A percentile compares a stretch with the other conserved stretches of the same genome.
phyloP scores from a whole-genome alignment of 2,113 vertebrate genomes.

The Calyptommatus sinebrachiatus region DNA sequence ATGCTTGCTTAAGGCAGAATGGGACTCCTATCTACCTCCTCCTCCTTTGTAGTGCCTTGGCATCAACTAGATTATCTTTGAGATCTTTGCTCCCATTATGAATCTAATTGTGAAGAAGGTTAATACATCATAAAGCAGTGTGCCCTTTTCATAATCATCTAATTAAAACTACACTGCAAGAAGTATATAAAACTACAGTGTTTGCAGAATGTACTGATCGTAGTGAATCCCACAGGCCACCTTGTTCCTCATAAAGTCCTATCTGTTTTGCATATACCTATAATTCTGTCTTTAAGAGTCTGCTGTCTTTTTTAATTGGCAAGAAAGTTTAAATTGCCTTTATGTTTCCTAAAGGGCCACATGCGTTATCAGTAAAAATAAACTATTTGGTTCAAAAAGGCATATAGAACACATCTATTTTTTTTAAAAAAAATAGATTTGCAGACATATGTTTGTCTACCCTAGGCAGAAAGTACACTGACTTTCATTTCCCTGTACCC shows the following conservation, averaged over 20 bases:
- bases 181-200: constrained; percentile 62
- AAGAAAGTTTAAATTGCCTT: constrained; percentile 53
- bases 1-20: not conserved
- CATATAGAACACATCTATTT: not conserved
- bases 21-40: not conserved
- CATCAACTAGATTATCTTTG: constrained; percentile 37
- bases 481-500: no score
- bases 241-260: constrained; percentile 52
- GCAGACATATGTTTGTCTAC: not conserved
- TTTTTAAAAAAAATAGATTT: not conserved
- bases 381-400: constrained; percentile 6
- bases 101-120: constrained; percentile 56
- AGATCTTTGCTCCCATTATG: constrained; percentile 44
- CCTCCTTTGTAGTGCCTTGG: not conserved
- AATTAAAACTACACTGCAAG: constrained; percentile 59
- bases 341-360: constrained; percentile 48
- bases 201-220: constrained; percentile 61
- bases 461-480: not conserved
- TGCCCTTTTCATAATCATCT: constrained; percentile 63
- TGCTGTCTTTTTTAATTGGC: constrained; percentile 50
- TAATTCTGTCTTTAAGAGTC: constrained; percentile 60
- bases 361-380: constrained; percentile 14
- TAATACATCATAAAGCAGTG: constrained; percentile 61
- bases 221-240: constrained; percentile 47
- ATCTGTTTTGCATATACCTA: constrained; percentile 41